These are phyloP conservation scores for Eulemur coronatus DNA, from an alignment of 2,797 vertebrate species.

Conservation along the genomic window DNA sequence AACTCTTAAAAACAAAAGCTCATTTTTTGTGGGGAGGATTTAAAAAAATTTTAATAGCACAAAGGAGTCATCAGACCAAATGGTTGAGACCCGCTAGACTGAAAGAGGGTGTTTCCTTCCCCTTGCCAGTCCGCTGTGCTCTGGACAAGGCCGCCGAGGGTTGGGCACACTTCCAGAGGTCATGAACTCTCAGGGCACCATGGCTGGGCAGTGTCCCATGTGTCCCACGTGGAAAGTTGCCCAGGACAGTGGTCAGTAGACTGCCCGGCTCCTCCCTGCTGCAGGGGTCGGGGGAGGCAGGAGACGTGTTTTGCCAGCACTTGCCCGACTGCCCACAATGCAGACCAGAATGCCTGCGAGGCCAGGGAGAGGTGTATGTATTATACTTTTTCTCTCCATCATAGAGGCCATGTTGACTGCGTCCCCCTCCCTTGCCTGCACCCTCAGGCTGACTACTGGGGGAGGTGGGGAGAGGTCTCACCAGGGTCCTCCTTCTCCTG, in stretches of 20 bases:
- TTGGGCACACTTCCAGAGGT: not conserved
- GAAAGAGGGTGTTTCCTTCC: not conserved
- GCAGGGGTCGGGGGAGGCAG: not conserved
- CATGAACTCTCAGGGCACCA: not conserved
- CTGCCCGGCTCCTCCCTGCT: not conserved
- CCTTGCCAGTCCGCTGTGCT: not conserved
- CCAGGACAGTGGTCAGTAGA: not conserved
- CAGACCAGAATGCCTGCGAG: not conserved
- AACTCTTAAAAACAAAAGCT: not conserved
- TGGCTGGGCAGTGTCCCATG: no score
- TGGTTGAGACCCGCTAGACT: not conserved
- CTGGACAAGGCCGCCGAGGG: not conserved
- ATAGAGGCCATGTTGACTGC: no score
- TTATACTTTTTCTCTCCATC: not conserved
- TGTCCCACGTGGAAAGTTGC: not conserved
- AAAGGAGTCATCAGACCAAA: not conserved
- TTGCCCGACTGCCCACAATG: not conserved
- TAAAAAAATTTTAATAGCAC: no score
- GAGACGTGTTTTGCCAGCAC: not conserved
- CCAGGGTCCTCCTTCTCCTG: not conserved
- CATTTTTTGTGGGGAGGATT: no score
- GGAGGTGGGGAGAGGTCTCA: not conserved
- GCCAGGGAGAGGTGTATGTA: not conserved
- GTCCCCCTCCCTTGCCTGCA: not conserved
- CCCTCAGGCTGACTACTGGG: not conserved